Percentiles rank a stretch among this genome's conserved stretches.
phyloP scores from a whole-genome alignment of 1,140 invertebrate species.

The Drosophila carrolli region DNA sequence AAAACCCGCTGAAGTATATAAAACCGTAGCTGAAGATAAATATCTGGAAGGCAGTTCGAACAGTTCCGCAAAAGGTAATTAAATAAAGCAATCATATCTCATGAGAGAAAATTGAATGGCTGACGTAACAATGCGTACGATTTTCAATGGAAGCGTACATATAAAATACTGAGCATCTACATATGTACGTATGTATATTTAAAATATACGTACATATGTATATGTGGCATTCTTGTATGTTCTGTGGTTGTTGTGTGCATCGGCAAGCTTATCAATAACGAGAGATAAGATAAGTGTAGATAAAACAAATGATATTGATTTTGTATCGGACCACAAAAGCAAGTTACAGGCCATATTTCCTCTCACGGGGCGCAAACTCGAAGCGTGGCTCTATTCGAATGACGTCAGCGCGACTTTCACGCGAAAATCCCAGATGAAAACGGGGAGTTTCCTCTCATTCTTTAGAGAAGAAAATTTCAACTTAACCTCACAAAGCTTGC shows the following conservation, averaged over 20 bases:
- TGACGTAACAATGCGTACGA: slow-evolving; percentile 56
- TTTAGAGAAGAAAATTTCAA: background rate
- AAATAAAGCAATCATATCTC: slow-evolving; percentile 6
- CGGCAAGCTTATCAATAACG: slow-evolving; percentile 19
- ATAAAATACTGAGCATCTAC: background rate
- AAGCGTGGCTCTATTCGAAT: background rate
- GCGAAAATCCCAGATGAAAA: slow-evolving; percentile 6
- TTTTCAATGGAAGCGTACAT: slow-evolving; percentile 23
- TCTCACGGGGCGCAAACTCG: slow-evolving; percentile 16
- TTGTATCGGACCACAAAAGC: background rate
- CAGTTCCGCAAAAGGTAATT: slow-evolving; percentile 47
- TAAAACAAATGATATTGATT: slow-evolving; percentile 26
- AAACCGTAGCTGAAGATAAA: slow-evolving; percentile 58
- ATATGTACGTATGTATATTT: slow-evolving; percentile 17
- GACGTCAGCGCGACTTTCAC: slow-evolving; percentile 28
- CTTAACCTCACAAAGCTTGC: slow-evolving; percentile 28
- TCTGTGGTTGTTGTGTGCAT: background rate
- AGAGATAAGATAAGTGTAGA: slow-evolving; percentile 14
- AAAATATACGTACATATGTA: background rate
- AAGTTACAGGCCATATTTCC: slow-evolving; percentile 18
- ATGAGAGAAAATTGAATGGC: slow-evolving; percentile 18
- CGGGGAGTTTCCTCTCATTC: slow-evolving; percentile 1
- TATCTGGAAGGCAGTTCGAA: slow-evolving; percentile 28
- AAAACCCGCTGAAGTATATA: slow-evolving; percentile 51
- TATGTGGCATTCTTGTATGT: background rate